phyloP scores from a whole-genome alignment of 2,113 vertebrate species.

The Girardinichthys multiradiatus region DNA sequence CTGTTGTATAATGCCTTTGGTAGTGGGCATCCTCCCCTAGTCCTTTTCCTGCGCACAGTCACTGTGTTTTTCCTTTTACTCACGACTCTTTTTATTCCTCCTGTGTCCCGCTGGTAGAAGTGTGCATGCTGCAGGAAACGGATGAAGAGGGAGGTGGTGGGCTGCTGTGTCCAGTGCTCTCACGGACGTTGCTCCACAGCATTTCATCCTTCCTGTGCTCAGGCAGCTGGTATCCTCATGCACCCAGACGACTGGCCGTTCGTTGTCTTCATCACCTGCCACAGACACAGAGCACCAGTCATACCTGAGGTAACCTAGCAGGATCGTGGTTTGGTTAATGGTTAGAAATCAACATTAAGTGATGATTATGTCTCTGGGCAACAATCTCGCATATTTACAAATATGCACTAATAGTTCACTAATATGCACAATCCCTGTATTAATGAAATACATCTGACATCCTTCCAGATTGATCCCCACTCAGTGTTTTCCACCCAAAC shows the following conservation, averaged over 20 bases:
- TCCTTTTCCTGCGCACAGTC: too few species aligned
- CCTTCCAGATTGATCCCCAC: too few species aligned
- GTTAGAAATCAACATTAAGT: not conserved
- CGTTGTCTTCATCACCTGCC: slow-evolving; percentile 95
- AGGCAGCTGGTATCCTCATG: slow-evolving; percentile 95
- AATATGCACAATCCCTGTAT: too few species aligned
- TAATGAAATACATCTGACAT: too few species aligned
- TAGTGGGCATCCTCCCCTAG: not conserved
- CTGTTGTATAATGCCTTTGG: slow-evolving; percentile 8
- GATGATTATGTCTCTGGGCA: too few species aligned
- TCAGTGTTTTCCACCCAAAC: too few species aligned
- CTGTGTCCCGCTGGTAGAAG: slow-evolving; percentile 81
- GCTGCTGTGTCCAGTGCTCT: slow-evolving; percentile 97
- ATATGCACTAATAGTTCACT: too few species aligned
- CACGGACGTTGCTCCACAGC: slow-evolving; percentile 97
- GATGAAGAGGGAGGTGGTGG: slow-evolving; percentile 85
- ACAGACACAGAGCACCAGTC: slow-evolving; percentile 85
- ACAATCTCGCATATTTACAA: too few species aligned
- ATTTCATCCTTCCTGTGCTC: slow-evolving; percentile 95
- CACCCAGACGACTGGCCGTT: slow-evolving; percentile 98
- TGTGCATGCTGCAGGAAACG: slow-evolving; percentile 94
- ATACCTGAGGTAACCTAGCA: slow-evolving; percentile 84
- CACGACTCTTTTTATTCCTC: too few species aligned
- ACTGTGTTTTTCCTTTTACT: too few species aligned
- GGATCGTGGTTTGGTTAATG: too few species aligned